A percentile compares a stretch with the other conserved stretches of the same genome.
phyloP scores from a whole-genome alignment of 2,888 invertebrate species.

The Drosophila birchii region DNA sequence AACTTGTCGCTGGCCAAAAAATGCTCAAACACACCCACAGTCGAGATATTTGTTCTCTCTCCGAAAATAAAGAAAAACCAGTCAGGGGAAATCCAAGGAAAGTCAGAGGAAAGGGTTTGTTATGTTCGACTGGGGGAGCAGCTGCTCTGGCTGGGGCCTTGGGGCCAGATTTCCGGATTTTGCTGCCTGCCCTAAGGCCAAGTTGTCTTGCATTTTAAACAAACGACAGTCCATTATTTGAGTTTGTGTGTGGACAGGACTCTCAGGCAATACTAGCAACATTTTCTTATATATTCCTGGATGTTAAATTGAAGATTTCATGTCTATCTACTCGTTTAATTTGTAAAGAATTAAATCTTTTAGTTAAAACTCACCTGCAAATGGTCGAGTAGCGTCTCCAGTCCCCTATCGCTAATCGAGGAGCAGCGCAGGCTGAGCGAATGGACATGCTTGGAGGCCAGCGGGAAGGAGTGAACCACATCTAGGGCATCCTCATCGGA shows the following conservation, averaged over 20 bases:
- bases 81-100: background rate
- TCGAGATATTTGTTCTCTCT: background rate
- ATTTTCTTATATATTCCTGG: background rate
- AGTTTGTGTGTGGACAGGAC: conserved; percentile 3
- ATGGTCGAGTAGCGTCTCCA: conserved; percentile 95
- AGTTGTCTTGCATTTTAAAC: conserved; percentile 39
- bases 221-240: conserved; percentile 32
- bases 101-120: background rate
- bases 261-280: background rate
- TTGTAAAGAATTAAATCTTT: background rate
- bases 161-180: conserved; percentile 32
- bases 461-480: conserved; percentile 93
- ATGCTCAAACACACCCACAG: conserved; percentile 12
- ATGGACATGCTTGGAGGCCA: conserved; percentile 93
- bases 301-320: background rate
- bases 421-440: conserved; percentile 94
- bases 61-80: background rate
- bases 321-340: background rate
- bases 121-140: conserved; percentile 5
- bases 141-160: conserved; percentile 20
- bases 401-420: conserved; percentile 94
- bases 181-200: conserved; percentile 17
- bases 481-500: conserved; percentile 95
- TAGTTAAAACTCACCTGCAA: conserved; percentile 88
- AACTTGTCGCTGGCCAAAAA: conserved; percentile 41